A percentile compares a stretch with the other conserved stretches of the same genome.
Evolutionary conservation across 2,797 vertebrate species (phyloP).

Genomic region (Anolis apletophallus): DNA sequence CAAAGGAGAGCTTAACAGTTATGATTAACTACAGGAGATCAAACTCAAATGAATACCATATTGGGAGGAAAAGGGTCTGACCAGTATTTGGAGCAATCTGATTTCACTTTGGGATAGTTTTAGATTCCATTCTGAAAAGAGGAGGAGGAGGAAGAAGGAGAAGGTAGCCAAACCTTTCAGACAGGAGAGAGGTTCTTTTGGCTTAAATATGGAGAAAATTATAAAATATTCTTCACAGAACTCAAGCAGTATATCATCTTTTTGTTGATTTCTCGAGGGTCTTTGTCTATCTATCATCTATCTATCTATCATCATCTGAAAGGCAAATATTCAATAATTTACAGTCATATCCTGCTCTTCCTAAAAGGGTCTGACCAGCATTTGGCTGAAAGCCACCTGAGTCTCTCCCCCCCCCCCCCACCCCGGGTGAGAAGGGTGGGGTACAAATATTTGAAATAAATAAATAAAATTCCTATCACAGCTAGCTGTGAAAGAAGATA

Average conservation of each 20-base stretch:
- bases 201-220: conserved; percentile 64
- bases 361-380: no score
- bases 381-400: no score
- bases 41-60: conserved; percentile 65
- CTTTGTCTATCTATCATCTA: background rate
- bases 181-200: conserved; percentile 64
- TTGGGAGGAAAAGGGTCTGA: conserved; percentile 63
- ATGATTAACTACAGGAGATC: conserved; percentile 65
- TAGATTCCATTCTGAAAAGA: conserved; percentile 52
- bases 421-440: no score
- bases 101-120: conserved; percentile 69
- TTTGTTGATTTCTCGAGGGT: conserved; percentile 50
- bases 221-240: conserved; percentile 62
- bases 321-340: conserved; percentile 73
- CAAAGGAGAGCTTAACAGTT: conserved; percentile 56
- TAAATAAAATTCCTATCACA: no score
- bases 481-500: conserved; percentile 41
- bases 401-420: no score
- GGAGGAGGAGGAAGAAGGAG: background rate
- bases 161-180: conserved; percentile 57
- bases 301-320: conserved; percentile 57
- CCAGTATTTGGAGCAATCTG: conserved; percentile 67
- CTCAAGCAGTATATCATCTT: conserved; percentile 61
- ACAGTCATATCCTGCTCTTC: conserved; percentile 65
- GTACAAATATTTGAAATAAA: no score